Evolutionary conservation across 1,140 invertebrate genomes (phyloP).

Genomic region (Drosophila ercepeae): DNA sequence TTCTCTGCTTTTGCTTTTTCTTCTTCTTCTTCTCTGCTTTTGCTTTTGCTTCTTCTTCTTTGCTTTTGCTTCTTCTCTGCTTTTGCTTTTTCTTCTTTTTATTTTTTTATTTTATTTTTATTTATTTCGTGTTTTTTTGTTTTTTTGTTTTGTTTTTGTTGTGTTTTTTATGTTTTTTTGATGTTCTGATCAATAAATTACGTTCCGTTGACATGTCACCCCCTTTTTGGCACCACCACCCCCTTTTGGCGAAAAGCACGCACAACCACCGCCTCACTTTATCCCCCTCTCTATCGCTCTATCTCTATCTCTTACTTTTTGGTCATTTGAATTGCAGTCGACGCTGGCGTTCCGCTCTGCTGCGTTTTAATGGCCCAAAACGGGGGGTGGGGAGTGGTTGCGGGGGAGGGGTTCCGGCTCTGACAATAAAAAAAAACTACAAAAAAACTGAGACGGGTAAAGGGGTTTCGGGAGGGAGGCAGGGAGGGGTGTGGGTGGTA

Average conservation of each 20-base stretch:
- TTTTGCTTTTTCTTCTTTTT: no score
- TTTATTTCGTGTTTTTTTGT: slow-evolving; percentile 16
- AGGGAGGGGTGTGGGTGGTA: no score
- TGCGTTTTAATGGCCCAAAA: slow-evolving; percentile 73
- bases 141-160: background rate
- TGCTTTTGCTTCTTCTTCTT: background rate
- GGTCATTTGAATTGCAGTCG: slow-evolving; percentile 72
- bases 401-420: no score
- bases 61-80: slow-evolving; percentile 6
- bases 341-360: slow-evolving; percentile 59
- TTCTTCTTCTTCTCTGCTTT: slow-evolving; percentile 14
- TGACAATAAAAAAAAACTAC: background rate
- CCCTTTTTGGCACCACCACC: slow-evolving; percentile 30
- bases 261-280: slow-evolving; percentile 1
- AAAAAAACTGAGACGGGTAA: background rate
- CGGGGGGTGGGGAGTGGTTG: background rate
- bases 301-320: slow-evolving; percentile 28
- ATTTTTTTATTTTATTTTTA: background rate
- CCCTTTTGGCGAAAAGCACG: background rate
- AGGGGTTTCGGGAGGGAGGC: background rate
- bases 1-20: background rate
- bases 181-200: slow-evolving; percentile 73
- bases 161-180: slow-evolving; percentile 34
- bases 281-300: background rate
- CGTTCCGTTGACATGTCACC: slow-evolving; percentile 69